Conservation (phyloP, 2,113 vertebrate genomes). For the Paraplagusia blochii region DNA sequence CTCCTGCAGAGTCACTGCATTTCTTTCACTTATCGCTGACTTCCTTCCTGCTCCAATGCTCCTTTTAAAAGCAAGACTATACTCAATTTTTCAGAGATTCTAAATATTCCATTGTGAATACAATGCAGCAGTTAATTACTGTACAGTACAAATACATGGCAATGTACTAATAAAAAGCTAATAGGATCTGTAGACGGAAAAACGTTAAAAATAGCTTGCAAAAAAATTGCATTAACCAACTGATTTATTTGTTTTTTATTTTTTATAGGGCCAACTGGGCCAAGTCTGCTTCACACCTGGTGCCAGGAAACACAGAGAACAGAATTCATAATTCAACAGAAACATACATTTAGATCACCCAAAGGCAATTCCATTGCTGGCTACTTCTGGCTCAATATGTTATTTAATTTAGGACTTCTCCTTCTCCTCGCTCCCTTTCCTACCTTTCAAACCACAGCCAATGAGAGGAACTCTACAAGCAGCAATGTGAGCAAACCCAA, state of each 20-base stretch:
- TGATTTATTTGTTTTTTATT: conserved; percentile 21
- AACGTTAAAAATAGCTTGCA: background rate
- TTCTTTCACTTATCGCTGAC: conserved; percentile 28
- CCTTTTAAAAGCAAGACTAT: too few species aligned
- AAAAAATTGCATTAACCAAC: conserved; percentile 5
- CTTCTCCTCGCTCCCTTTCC: conserved; percentile 69
- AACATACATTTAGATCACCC: conserved; percentile 31
- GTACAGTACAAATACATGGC: conserved; percentile 5
- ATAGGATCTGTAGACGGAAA: background rate
- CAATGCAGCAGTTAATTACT: conserved; percentile 7
- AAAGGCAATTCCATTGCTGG: conserved; percentile 35
- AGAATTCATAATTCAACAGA: conserved; percentile 34
- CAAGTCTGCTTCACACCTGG: conserved; percentile 29
- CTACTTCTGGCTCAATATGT: conserved; percentile 61
- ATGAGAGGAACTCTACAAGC: conserved; percentile 62
- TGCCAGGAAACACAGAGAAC: conserved; percentile 35
- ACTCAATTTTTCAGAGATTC: too few species aligned
- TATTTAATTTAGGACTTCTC: conserved; percentile 70
- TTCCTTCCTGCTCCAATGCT: conserved; percentile 50
- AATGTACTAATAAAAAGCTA: too few species aligned
- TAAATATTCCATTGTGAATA: too few species aligned
- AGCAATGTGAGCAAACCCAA: conserved; percentile 53
- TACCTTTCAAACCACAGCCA: conserved; percentile 66
- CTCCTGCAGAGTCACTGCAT: conserved; percentile 31
- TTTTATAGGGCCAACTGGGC: conserved; percentile 51